Base-by-base conservation (phyloP, 2,888 invertebrate species). In the Acanthosoma haemorrhoidale region DNA sequence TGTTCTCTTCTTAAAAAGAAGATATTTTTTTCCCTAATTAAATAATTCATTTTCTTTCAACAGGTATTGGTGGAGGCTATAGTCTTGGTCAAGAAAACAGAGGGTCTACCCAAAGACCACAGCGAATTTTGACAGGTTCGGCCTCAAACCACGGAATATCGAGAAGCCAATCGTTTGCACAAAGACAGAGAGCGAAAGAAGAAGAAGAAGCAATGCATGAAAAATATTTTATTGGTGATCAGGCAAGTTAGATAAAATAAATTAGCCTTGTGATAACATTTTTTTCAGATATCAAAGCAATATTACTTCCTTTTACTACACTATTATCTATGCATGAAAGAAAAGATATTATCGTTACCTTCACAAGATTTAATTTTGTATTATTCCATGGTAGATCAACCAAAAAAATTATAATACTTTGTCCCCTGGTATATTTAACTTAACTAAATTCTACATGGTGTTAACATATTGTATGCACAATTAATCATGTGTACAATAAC, bases 171-270 rank as follows among this genome's bases (percentile, higher is more conserved):
- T 76, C 75, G 36, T 76, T 76, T 71, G 76, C 76, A 29, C 76
- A 75, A 34, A 61, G 71, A 51, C 72, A 72, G 59, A 68, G 70
- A 16, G 73, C 73, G 15, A 75, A 75, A 39, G 77, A 78, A 59
- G 89, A 90, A 43, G 90, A 90, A 77, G 90, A 90, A 80, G 89
- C 89, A 0, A 90, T 90, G 90, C 90, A 90, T 78, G 90, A 90
- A 77, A 89, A 89, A 78, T 90, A 90, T 77, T 87, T 90, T 77
- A 84, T 79, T 58, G 32, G 70, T 64, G 69, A 72, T 36, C 59
- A 68, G 68, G 64, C 41, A 64, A 41, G 25, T 29, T 61, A 0
- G 0, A 8, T 32, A 18, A 4, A 9, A 16, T 31, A 16, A 3
- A 39, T 39, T 5, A 15, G 9, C 16, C 9, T 39, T 4, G 9